Percentiles rank a stretch among this genome's conserved stretches.
These are phyloP conservation scores for Morpho helenor DNA, from an alignment of 2,888 invertebrate genomes.

Conservation along the genomic window DNA sequence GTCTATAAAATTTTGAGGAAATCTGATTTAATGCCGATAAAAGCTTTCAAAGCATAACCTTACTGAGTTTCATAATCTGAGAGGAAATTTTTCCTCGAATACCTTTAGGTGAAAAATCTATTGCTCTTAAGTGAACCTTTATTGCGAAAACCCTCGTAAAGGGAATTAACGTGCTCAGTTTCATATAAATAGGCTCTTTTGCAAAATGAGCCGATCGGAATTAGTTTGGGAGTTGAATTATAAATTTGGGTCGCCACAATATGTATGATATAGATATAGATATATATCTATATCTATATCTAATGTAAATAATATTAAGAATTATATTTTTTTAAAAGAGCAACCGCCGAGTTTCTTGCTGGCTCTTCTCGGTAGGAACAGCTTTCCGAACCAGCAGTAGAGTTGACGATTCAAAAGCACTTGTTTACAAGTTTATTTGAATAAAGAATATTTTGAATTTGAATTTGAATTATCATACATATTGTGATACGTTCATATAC, in stretches of 20 bases:
- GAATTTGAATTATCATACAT: too few species aligned
- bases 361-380: too few species aligned
- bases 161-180: slow-evolving; percentile 33
- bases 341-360: too few species aligned
- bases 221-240: slow-evolving; percentile 11
- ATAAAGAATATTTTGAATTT: too few species aligned
- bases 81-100: slow-evolving; percentile 11
- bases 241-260: background rate
- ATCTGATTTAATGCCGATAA: background rate
- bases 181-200: slow-evolving; percentile 13
- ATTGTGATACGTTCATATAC: too few species aligned
- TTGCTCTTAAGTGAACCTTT: slow-evolving; percentile 40
- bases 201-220: slow-evolving; percentile 10
- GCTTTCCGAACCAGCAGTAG: too few species aligned
- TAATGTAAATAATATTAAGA: too few species aligned
- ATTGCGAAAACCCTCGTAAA: slow-evolving; percentile 38
- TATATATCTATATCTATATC: too few species aligned
- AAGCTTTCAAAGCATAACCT: slow-evolving; percentile 1
- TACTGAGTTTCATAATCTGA: slow-evolving; percentile 11
- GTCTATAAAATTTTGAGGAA: background rate
- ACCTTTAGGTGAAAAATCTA: slow-evolving; percentile 32
- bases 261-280: too few species aligned
- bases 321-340: too few species aligned
- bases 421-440: too few species aligned
- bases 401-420: too few species aligned